Percentiles rank a stretch among this genome's conserved stretches.
These are phyloP conservation scores for Myrmophylax atrothorax DNA, from an alignment of 2,113 vertebrate species.

Conservation along the genomic window DNA sequence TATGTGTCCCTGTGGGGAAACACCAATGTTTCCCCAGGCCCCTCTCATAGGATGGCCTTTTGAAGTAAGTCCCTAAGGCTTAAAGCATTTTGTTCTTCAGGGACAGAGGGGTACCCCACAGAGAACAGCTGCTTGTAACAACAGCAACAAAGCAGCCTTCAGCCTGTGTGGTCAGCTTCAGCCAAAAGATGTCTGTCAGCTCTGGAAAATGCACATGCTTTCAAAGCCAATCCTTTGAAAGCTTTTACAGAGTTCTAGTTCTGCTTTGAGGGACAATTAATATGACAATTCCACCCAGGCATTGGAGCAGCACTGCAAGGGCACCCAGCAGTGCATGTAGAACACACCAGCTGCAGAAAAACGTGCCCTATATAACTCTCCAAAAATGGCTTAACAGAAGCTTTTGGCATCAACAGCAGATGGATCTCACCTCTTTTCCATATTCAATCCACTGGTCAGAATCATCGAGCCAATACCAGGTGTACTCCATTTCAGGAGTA, in stretches of 20 bases:
- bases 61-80: not conserved
- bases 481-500: slow-evolving; percentile 76
- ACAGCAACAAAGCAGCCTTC: not conserved
- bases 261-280: not conserved
- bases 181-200: not conserved
- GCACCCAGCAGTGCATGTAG: fast-evolving
- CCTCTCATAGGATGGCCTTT: fast-evolving
- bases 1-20: not conserved
- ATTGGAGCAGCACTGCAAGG: not conserved
- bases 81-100: not conserved
- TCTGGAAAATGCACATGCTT: not conserved
- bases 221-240: not conserved
- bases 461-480: slow-evolving; percentile 85
- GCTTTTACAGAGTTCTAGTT: not conserved
- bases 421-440: slow-evolving; percentile 76
- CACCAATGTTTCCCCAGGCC: not conserved
- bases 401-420: not conserved
- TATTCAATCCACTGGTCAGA: slow-evolving; percentile 78
- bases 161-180: not conserved
- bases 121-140: not conserved
- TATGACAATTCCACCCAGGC: not conserved
- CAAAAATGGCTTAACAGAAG: not conserved
- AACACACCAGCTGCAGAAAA: not conserved
- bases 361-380: not conserved
- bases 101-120: fast-evolving